A percentile compares a stretch with the other conserved stretches of the same genome.
These are phyloP conservation scores for Gnatocerus cornutus DNA, from an alignment of 2,888 invertebrate genomes.

Conservation along the genomic window DNA sequence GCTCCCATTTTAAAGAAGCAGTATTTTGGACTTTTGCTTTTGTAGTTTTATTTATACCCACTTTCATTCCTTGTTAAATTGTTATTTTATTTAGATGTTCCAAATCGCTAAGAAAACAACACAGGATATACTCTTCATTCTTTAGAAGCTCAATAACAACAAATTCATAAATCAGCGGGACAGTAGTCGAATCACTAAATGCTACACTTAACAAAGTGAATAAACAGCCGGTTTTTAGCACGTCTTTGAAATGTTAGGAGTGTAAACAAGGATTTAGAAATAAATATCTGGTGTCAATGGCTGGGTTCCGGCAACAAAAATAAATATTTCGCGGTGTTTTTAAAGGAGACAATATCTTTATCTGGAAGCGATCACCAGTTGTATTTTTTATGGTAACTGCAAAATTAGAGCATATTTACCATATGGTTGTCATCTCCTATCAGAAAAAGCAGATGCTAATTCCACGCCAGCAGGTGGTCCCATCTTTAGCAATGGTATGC, in stretches of 20 bases:
- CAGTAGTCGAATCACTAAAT: background rate
- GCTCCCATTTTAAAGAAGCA: constrained; percentile 8
- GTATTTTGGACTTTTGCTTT: constrained; percentile 9
- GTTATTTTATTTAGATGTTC: constrained; percentile 23
- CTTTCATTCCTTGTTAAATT: constrained; percentile 16
- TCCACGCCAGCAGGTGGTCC: background rate
- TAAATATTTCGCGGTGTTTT: too few species aligned
- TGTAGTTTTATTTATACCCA: constrained; percentile 20
- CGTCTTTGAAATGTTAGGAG: too few species aligned
- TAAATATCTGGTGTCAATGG: too few species aligned
- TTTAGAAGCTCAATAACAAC: background rate
- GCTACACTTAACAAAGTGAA: background rate
- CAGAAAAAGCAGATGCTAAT: constrained; percentile 6
- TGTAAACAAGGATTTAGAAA: too few species aligned
- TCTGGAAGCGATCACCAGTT: too few species aligned
- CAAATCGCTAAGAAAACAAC: constrained; percentile 2
- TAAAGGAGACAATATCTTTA: too few species aligned
- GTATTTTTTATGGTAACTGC: too few species aligned
- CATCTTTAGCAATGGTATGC: background rate
- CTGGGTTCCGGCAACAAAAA: too few species aligned
- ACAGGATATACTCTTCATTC: constrained; percentile 3
- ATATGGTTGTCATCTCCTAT: background rate
- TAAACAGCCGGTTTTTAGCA: background rate
- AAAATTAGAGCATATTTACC: background rate
- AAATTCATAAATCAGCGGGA: constrained; percentile 13